Base-by-base conservation (phyloP, 2,113 vertebrate genomes). In the Tenrec ecaudatus region DNA sequence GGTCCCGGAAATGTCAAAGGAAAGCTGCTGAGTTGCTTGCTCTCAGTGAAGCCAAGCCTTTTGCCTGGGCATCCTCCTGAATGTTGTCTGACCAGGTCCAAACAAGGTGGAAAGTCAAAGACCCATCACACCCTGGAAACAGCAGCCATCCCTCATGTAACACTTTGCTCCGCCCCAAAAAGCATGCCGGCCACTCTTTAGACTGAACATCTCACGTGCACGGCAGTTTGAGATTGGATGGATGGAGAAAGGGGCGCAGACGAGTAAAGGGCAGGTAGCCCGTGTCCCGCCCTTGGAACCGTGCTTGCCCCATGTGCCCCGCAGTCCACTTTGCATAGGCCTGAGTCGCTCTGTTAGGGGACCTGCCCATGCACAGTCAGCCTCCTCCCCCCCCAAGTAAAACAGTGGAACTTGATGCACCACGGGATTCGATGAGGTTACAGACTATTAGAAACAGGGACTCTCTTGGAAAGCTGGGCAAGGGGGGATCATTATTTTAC, bases 331-430 rank as follows among this genome's bases (percentile, higher is more conserved):
- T n/a, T 29, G 7, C 14, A 29, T 58, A 6, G 43, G 43, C 43
- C 43, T 10, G 43, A 47, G 43, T 47, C 43, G 10, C 10, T 47
- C 43, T 47, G 43, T 47, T 10, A 10, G 5, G 43, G 43, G n/a
- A n/a, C n/a, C n/a, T n/a, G n/a, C 40, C 40, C 40, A 40, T 33
- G 25, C 62, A 0, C 82, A 60, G 57, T 86, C 69, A 60, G 77
- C 71, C 31, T 29, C 29, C 79, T 82, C 92, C 90, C 69, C 69
- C 92, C 90, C 69, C 69, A 64, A 82, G 62, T 92, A 79, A 83
- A 79, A 86, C 77, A 43, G 5, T 73, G 36, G 31, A 14, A 81
- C 47, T 53, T 53, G 47, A 53, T 10, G 12, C 47, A 53, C 47
- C 9, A 53, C 29, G 6, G 57, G 15, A 27, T 64, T 36, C 60